Base-by-base conservation (phyloP, 1,140 invertebrate genomes). In the Heterodera carotae region DNA sequence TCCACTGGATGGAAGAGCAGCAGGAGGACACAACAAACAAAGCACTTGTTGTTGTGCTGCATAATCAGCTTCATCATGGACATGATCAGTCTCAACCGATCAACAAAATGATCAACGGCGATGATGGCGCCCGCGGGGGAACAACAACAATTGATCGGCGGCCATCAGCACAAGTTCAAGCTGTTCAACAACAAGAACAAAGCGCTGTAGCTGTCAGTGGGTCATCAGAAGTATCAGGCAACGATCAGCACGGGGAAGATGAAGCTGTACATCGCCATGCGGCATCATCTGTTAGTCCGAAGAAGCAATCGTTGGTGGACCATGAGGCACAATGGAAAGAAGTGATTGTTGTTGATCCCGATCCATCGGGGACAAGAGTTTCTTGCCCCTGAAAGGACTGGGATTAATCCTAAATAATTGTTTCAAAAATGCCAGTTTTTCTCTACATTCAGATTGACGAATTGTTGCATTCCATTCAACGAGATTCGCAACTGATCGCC, bases 401-500 rank as follows among this genome's bases (percentile, higher is more conserved):
- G n/a, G n/a, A n/a, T n/a, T n/a, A n/a, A n/a, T n/a, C n/a, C n/a
- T n/a, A n/a, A n/a, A n/a, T n/a, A n/a, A n/a, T n/a, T n/a, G n/a
- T n/a, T n/a, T n/a, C n/a, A n/a, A n/a, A n/a, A n/a, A n/a, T n/a
- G n/a, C n/a, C n/a, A n/a, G 70, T 33, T 77, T 78, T 36, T 79
- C 18, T 77, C 59, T 75, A 36, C 82, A 60, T 78, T 80, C 81
- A 89, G 88, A 89, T 89, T 72, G 88, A 88, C 82, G 88, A 85
- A 78, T 88, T 89, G 77, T 77, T 89, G 53, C 85, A 85, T 29
- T 82, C 84, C 22, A 84, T 89, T 69, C 87, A 86, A 62, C 68
- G 82, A 27, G 82, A 83, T 59, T 83, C 82, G 0, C 59, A 83
- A 10, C 83, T 82, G 36, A 75, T 74, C 2, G 60, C 43, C 56